A percentile compares a stretch with the other conserved stretches of the same genome.
Evolutionary conservation across 2,888 invertebrate species (phyloP).

Genomic region (Polydrusus tereticollis): DNA sequence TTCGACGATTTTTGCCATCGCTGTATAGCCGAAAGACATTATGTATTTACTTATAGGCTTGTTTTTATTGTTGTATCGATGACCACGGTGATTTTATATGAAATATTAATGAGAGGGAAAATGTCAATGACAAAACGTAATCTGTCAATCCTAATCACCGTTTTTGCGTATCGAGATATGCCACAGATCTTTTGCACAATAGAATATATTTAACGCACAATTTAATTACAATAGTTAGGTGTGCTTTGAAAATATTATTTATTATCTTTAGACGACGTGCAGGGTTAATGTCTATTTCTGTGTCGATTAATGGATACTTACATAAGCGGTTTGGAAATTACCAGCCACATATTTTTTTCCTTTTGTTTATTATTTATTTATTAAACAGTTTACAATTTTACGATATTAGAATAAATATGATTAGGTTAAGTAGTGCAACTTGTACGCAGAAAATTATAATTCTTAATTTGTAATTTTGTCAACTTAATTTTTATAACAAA

Average conservation of each 20-base stretch:
- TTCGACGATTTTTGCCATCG: conserved; percentile 31
- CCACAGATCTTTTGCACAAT: conserved; percentile 48
- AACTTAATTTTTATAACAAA: too few relatives aligned
- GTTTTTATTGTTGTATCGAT: conserved; percentile 7
- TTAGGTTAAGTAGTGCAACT: too few relatives aligned
- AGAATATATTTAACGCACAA: conserved; percentile 53
- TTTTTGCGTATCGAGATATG: conserved; percentile 43
- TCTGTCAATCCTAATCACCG: conserved; percentile 49
- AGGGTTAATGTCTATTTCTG: too few relatives aligned
- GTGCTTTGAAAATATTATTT: background rate
- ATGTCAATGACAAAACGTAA: conserved; percentile 49
- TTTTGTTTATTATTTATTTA: too few relatives aligned
- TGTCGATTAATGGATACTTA: too few relatives aligned
- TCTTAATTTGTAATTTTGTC: too few relatives aligned
- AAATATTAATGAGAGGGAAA: conserved; percentile 52
- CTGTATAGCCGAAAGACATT: conserved; percentile 20
- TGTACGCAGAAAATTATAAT: too few relatives aligned
- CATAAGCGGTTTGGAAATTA: too few relatives aligned
- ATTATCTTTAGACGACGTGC: too few relatives aligned
- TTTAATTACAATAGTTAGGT: conserved; percentile 51
- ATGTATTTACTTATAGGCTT: conserved; percentile 18
- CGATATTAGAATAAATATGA: too few relatives aligned
- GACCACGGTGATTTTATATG: conserved; percentile 40
- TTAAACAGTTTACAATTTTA: too few relatives aligned
- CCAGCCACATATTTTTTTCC: too few relatives aligned